These are phyloP conservation scores for Leptestheria dahalacensis DNA, from an alignment of 1,140 invertebrate species.

Conservation along the genomic window DNA sequence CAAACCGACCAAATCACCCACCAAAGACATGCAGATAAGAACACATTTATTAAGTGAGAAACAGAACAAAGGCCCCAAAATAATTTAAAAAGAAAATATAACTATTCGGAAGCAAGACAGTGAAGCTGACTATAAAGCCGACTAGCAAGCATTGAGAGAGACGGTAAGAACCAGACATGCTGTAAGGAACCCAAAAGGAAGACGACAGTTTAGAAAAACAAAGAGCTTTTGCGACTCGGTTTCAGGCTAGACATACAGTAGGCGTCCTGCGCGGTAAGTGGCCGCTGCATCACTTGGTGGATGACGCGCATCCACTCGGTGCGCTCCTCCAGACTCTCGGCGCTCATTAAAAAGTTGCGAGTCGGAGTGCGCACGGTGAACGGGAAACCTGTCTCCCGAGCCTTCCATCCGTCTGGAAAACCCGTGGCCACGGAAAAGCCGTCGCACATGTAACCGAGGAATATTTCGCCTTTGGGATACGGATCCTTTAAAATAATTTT, in stretches of 20 bases:
- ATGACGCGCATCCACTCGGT: constrained; percentile 63
- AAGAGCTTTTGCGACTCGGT: background rate
- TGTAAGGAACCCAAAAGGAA: background rate
- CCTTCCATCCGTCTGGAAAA: constrained; percentile 44
- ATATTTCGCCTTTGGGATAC: constrained; percentile 80
- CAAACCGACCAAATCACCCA: background rate
- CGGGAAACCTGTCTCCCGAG: constrained; percentile 52
- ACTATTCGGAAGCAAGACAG: background rate
- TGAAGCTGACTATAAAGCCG: background rate
- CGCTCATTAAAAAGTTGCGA: constrained; percentile 63
- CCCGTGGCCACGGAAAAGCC: constrained; percentile 49
- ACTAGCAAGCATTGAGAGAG: background rate
- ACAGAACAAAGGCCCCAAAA: background rate
- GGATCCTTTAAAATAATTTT: constrained; percentile 40
- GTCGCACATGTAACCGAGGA: constrained; percentile 58
- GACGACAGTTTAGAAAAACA: constrained; percentile 11
- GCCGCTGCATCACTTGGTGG: constrained; percentile 54
- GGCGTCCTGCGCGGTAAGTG: constrained; percentile 61
- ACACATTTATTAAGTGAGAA: background rate
- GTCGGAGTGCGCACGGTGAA: constrained; percentile 77
- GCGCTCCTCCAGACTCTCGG: constrained; percentile 55
- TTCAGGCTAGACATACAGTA: constrained; percentile 41
- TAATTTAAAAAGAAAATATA: background rate
- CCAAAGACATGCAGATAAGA: background rate
- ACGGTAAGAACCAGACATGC: background rate